phyloP scores from a whole-genome alignment of 2,113 vertebrate species.

The Seriola rivoliana region DNA sequence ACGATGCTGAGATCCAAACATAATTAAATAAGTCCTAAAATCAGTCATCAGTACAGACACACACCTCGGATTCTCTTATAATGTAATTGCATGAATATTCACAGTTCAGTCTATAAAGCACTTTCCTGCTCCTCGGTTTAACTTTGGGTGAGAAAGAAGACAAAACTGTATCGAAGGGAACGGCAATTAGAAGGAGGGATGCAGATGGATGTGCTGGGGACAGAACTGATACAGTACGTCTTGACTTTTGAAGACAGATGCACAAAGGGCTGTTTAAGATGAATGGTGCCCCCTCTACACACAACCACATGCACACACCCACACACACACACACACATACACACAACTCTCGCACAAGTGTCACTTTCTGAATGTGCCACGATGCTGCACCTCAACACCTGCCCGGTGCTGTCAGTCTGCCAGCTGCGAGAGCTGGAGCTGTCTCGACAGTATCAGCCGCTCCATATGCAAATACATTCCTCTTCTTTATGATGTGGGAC shows the following conservation, averaged over 20 bases:
- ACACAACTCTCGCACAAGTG: conserved; percentile 51
- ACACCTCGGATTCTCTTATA: neutral
- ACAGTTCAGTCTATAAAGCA: conserved; percentile 14
- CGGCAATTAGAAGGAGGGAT: conserved; percentile 47
- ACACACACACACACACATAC: conserved; percentile 32
- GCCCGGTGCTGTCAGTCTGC: conserved; percentile 73
- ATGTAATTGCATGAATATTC: conserved; percentile 1
- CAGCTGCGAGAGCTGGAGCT: conserved; percentile 63
- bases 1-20: neutral
- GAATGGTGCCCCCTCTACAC: conserved; percentile 38
- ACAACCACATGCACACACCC: neutral
- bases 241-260: conserved; percentile 61
- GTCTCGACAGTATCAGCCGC: conserved; percentile 49
- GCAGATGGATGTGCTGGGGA: conserved; percentile 43
- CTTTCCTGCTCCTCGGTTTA: conserved; percentile 21
- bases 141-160: conserved; percentile 27
- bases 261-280: conserved; percentile 63
- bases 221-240: conserved; percentile 41
- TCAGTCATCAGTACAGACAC: conserved; percentile 14
- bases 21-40: conserved; percentile 17
- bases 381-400: conserved; percentile 63
- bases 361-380: conserved; percentile 62
- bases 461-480: conserved; percentile 75
- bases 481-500: conserved; percentile 59
- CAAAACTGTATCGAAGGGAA: conserved; percentile 2